Evolutionary conservation across 2,113 vertebrate species (phyloP), one percentile per base, ranked within the genome.

Genomic region (Crotophaga sulcirostris): DNA sequence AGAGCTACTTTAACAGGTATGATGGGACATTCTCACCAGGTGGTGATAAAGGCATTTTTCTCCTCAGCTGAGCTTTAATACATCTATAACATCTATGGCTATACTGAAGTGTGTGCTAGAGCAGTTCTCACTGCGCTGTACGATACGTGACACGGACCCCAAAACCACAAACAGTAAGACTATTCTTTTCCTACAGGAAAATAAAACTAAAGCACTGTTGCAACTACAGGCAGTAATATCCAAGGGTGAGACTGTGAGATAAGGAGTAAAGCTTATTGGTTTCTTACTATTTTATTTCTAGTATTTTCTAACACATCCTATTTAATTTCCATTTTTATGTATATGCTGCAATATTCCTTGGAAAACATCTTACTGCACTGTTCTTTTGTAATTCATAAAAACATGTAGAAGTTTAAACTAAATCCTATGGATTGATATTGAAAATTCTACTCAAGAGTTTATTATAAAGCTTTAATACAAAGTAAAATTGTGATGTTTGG

Each of bases 51-150:
- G 64, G 47, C 64, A 26, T 72, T 78, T 1, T 5, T n/a, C 23
- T 59, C 38, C 76, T 75, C 73, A 72, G 76, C 21, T 75, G 60
- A 89, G 54, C 34, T 72, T 56, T 63, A 49, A 40, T 1, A 66
- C 34, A 44, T 26, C 36, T 21, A 1, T 5, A 54, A 42, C 0
- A 34, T 17, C 49, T 25, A 36, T 26, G 55, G 36, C 62, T 54
- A 44, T 17, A 9, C 1, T 13, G 38, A 47, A 36, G 45, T 0
- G 3, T 16, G 36, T 31, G 18, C 16, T 44, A 60, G 56, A 75
- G 66, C 80, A 66, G 21, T 33, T 49, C 47, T 55, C 5, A 5
- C 33, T 25, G 13, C 18, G 16, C 24, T n/a, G 38, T 1, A 44
- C 10, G 17, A 26, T 44, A 19, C 14, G 40, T 4, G 45, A 64